These are phyloP conservation scores for Loriculus beryllinus DNA, from an alignment of 2,797 vertebrate genomes.

Conservation along the genomic window DNA sequence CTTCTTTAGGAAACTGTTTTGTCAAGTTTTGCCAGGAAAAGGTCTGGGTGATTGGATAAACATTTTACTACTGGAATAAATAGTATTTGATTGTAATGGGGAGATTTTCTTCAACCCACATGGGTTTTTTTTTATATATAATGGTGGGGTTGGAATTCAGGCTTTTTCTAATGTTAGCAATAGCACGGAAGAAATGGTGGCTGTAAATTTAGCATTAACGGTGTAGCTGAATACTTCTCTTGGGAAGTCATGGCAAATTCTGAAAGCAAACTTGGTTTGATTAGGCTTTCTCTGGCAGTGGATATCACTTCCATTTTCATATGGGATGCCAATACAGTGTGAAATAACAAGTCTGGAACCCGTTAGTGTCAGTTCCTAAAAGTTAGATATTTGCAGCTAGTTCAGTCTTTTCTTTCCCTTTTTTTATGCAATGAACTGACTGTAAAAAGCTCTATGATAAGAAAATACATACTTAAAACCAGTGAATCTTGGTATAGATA, in stretches of 20 bases:
- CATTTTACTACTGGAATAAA: not conserved
- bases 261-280: constrained; percentile 40
- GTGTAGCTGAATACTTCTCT: not conserved
- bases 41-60: not conserved
- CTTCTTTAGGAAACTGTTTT: not conserved
- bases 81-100: not conserved
- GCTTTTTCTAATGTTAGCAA: not conserved
- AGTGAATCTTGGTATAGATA: not conserved
- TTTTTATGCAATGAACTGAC: not conserved
- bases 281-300: constrained; percentile 32
- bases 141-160: not conserved
- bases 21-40: constrained; percentile 2
- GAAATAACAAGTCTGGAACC: constrained; percentile 1
- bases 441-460: not conserved
- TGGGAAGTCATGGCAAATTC: constrained; percentile 38
- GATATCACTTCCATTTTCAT: not conserved
- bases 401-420: not conserved
- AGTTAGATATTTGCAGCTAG: not conserved
- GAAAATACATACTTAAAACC: not conserved
- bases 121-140: not conserved
- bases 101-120: not conserved
- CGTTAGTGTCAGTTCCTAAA: not conserved
- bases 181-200: not conserved
- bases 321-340: not conserved
- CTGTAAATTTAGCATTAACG: constrained; percentile 33